Evolutionary conservation across 2,888 invertebrate genomes (phyloP), one percentile per base, ranked within the genome.

Genomic region (Patella caerulea): DNA sequence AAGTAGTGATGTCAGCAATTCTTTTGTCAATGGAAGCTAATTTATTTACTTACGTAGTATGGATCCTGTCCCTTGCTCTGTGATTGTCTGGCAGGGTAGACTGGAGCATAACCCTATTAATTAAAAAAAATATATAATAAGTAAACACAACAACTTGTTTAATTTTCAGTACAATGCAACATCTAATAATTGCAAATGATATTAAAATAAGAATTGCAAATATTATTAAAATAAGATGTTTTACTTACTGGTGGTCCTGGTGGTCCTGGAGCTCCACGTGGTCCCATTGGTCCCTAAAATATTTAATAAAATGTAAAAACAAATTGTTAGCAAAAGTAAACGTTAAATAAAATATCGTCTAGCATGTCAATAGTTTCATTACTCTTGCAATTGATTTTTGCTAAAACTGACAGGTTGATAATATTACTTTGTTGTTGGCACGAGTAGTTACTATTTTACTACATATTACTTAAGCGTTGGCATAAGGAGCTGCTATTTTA

Each of bases 181-280:
- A 29, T 71, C 34, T 17, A 29, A 24, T 7, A 29, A 34, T 34
- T 34, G 34, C 34, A 34, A 34, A 34, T 5, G 5, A 34, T 34
- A 34, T 34, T 34, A 3, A 34, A 2, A 3, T 34, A 3, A 34
- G 34, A 34, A 3, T 34, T 59, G 5, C 19, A 17, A 4, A 19
- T 59, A 3, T 3, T 45, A 65, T 12, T 65, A 34, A 17, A 5
- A 69, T 17, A 45, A 69, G 17, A 19, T 17, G 19, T 14, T 29
- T 17, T 95, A 4, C 93, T 88, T 55, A 96, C 96, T 17, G 94
- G 94, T 3, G 94, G 92, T 24, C 96, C 96, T 54, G 95, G 94
- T 29, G 94, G 92, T 3, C 96, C 96, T 78, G 94, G 93, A 3
- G 95, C 94, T 72, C 97, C 97, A 92, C 94, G 93, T 3, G 94